A percentile compares a stretch with the other conserved stretches of the same genome.
phyloP scores from a whole-genome alignment of 2,113 vertebrate genomes.

The Prietella phreatophila region DNA sequence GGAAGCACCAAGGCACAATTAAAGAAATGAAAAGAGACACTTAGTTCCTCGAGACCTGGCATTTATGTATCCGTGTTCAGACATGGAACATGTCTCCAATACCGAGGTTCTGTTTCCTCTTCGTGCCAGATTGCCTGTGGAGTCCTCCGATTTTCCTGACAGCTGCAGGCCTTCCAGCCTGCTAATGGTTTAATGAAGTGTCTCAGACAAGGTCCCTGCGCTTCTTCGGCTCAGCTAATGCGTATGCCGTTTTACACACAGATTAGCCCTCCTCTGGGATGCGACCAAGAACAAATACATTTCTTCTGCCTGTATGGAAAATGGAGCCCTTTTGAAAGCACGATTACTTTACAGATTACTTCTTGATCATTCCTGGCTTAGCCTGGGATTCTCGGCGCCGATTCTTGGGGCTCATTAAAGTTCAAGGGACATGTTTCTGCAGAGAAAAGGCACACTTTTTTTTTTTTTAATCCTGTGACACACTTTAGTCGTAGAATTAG shows the following conservation, averaged over 20 bases:
- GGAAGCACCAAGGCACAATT: background rate
- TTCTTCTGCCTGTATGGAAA: conserved; percentile 35
- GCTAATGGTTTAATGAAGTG: conserved; percentile 69
- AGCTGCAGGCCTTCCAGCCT: conserved; percentile 64
- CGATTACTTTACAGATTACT: conserved; percentile 12
- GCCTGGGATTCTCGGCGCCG: background rate
- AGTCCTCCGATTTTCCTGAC: conserved; percentile 56
- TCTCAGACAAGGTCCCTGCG: conserved; percentile 55
- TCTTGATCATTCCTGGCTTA: background rate
- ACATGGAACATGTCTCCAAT: background rate
- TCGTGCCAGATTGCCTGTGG: conserved; percentile 32
- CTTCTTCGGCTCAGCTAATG: conserved; percentile 61
- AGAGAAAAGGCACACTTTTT: background rate
- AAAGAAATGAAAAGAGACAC: background rate
- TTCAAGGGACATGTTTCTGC: background rate
- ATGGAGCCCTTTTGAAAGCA: conserved; percentile 42
- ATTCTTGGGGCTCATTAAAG: background rate
- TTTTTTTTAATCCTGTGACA: background rate
- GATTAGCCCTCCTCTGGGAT: conserved; percentile 62
- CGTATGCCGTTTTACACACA: conserved; percentile 61
- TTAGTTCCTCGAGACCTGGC: background rate
- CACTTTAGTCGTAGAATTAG: background rate
- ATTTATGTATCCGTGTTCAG: background rate
- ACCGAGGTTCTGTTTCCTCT: conserved; percentile 9
- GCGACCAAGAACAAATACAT: conserved; percentile 53